Conservation (phyloP, 2,888 invertebrate species). For the Melitaea athalia region DNA sequence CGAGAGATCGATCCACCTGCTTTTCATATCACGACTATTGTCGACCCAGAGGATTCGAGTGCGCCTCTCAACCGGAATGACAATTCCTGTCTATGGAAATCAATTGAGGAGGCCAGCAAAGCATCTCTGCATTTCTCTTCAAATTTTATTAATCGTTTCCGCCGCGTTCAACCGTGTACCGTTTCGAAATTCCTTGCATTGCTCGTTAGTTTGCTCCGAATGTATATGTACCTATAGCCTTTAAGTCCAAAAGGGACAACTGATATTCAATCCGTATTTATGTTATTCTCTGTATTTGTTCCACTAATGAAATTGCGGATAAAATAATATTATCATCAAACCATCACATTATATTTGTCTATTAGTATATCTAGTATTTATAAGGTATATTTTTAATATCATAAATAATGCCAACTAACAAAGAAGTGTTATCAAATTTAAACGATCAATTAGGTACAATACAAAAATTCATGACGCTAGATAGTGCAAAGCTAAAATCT, state of each 20-base stretch:
- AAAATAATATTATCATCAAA: neutral
- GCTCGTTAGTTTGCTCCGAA: constrained; percentile 12
- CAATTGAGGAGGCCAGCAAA: constrained; percentile 61
- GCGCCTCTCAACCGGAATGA: constrained; percentile 63
- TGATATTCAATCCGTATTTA: neutral
- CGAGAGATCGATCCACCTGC: constrained; percentile 76
- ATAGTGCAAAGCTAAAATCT: no score
- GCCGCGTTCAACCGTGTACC: constrained; percentile 52
- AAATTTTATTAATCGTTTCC: constrained; percentile 77
- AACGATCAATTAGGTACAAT: no score
- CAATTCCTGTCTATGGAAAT: constrained; percentile 76
- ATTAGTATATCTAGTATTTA: no score
- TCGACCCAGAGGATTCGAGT: constrained; percentile 67
- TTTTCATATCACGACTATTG: constrained; percentile 73
- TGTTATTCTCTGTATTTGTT: neutral
- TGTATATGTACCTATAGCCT: no score
- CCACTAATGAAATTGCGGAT: neutral
- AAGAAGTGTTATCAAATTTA: no score
- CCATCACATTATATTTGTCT: neutral
- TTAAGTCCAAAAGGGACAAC: neutral
- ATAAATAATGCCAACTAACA: no score
- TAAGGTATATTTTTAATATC: no score
- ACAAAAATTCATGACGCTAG: no score
- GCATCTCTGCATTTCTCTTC: constrained; percentile 51
- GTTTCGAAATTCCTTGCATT: constrained; percentile 42